Evolutionary conservation across 2,797 vertebrate species (phyloP), one percentile per base, ranked within the genome.

Genomic region (Pangasius sanitwongsei): DNA sequence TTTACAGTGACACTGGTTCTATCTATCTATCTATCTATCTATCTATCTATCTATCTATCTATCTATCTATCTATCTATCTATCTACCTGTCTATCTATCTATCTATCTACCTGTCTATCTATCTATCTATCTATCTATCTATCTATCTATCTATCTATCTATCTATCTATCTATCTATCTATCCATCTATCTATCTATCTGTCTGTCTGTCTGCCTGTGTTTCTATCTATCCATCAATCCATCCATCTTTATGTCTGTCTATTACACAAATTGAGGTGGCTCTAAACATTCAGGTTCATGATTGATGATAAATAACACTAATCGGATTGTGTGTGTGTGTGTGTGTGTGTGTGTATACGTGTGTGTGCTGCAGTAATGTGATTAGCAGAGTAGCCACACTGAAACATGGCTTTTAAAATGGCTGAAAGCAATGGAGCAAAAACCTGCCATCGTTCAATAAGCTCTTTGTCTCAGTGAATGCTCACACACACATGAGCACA

Each of bases 391-490:
- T 91, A 92, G 93, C 93, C 93, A 90, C 92, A 94, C 94, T 93
- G 93, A 93, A 91, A 93, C 92, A 91, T 89, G 91, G 90, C 92
- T 88, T 93, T 92, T 92, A 90, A 93, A 92, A 96, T 94, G 91
- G 92, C 92, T 92, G 90, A 90, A 92, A 77, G 82, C 78, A 86
- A 69, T n/a, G 37, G 82, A 89, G 87, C 69, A 72, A 83, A 81
- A 85, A 92, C 90, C 90, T 31, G 87, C 91, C 89, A 92, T 91
- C 93, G 93, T 91, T 95, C 94, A 93, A 94, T 94, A 93, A 92
- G 82, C 89, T 92, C 93, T 95, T 95, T 95, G 94, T 95, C 93
- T 94, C 85, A 86, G 89, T 91, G 87, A 90, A 88, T 88, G 87
- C 88, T 82, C 91, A 91, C 92, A 90, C 87, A 85, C 25, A 48